phyloP scores from a whole-genome alignment of 2,797 vertebrate genomes.

The Odontamblyopus rebecca region DNA sequence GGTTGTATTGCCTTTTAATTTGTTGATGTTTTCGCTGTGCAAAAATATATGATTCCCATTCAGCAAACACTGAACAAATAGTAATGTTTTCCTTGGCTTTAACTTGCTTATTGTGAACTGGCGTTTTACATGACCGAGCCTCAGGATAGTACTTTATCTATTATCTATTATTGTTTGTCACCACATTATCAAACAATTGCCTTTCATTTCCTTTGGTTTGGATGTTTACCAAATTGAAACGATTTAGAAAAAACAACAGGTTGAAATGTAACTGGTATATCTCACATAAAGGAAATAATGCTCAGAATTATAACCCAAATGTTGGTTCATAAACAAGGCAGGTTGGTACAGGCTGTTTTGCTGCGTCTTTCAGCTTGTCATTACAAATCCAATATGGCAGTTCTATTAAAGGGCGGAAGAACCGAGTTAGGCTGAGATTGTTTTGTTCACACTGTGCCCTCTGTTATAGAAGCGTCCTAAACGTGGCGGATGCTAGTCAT shows the following conservation, averaged over 20 bases:
- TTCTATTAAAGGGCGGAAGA: slow-evolving; percentile 65
- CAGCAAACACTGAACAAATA: slow-evolving; percentile 42
- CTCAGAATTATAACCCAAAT: slow-evolving; percentile 39
- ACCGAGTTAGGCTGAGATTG: slow-evolving; percentile 65
- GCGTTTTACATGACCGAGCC: slow-evolving; percentile 51
- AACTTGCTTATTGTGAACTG: slow-evolving; percentile 34
- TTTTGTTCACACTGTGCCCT: slow-evolving; percentile 60
- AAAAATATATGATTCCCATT: slow-evolving; percentile 25
- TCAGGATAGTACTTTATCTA: slow-evolving; percentile 45
- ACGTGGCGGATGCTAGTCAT: slow-evolving; percentile 53
- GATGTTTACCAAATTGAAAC: slow-evolving; percentile 56
- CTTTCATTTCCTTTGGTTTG: slow-evolving; percentile 62
- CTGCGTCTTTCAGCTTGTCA: slow-evolving; percentile 47
- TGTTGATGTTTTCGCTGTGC: slow-evolving; percentile 5
- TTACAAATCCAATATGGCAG: slow-evolving; percentile 58
- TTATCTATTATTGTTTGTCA: slow-evolving; percentile 68
- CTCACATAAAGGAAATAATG: slow-evolving; percentile 53
- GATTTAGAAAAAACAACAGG: slow-evolving; percentile 55
- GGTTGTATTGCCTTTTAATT: slow-evolving; percentile 17
- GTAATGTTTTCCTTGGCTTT: slow-evolving; percentile 36
- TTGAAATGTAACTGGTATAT: slow-evolving; percentile 56
- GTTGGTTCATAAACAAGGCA: slow-evolving; percentile 18
- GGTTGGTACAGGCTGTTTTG: slow-evolving; percentile 13
- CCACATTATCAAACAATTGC: slow-evolving; percentile 66
- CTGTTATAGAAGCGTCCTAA: slow-evolving; percentile 46